phyloP scores from a whole-genome alignment of 2,113 vertebrate genomes.

The Grammomys dolichurus region DNA sequence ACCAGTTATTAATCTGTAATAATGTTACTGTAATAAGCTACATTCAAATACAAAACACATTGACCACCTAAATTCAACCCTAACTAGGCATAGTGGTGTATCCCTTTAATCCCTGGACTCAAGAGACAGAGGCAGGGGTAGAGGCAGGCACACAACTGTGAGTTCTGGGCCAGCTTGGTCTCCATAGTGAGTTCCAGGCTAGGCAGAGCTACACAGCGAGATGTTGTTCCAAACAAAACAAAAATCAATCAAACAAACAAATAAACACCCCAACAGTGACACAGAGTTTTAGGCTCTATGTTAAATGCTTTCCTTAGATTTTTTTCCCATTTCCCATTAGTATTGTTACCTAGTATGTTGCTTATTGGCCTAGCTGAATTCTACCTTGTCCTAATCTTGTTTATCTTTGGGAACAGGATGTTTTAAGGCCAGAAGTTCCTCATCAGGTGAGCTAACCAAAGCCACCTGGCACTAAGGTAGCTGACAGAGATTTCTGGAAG shows the following conservation, averaged over 20 bases:
- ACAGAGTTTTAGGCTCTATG: neutral
- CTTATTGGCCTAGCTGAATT: neutral
- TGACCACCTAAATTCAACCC: conserved; percentile 51
- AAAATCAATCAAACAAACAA: conserved; percentile 25
- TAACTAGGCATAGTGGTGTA: neutral
- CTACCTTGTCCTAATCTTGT: neutral
- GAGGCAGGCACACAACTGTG: neutral
- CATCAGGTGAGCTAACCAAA: neutral
- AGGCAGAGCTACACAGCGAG: neutral
- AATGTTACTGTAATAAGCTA: conserved; percentile 44
- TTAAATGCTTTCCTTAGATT: conserved; percentile 58
- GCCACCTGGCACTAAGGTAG: neutral
- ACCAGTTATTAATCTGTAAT: conserved; percentile 51
- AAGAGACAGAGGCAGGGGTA: neutral
- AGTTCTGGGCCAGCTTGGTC: neutral
- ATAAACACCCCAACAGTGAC: neutral
- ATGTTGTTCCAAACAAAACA: neutral
- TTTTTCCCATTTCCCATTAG: conserved; percentile 32
- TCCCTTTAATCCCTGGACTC: conserved; percentile 45
- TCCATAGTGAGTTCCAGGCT: neutral
- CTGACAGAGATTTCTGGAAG: neutral
- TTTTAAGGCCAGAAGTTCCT: neutral
- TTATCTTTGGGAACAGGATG: neutral
- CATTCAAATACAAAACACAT: conserved; percentile 53
- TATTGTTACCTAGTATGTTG: too few species aligned